Base-by-base conservation (phyloP, 1,140 invertebrate genomes). In the Drosophila neocordata region DNA sequence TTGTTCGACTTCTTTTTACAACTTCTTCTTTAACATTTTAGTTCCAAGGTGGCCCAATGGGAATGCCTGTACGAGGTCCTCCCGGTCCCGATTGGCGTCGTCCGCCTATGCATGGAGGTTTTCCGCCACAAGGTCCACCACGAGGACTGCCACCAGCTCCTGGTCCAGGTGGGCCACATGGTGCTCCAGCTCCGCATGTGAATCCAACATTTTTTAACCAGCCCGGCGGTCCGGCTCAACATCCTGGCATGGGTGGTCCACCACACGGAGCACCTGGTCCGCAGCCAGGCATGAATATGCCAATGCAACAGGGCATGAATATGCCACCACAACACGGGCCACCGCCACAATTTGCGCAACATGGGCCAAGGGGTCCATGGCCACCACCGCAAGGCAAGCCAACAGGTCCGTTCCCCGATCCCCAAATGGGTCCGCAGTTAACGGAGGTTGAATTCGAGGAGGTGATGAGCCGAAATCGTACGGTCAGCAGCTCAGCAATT, bases 371-470 rank as follows among this genome's bases (percentile, higher is more conserved):
- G 1, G 90, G 90, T 65, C 91, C 91, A 5, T 90, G 89, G 85
- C 79, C 89, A 27, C 89, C 90, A 13, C 89, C 82, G 9, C 73
- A 90, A 65, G 71, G 77, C 38, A 91, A 93, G 65, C 94, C 95
- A 66, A 93, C 94, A 27, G 93, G 94, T 65, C 93, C 93, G 0
- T 90, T 90, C 59, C 76, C 89, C 5, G 83, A 90, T 56, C 82
- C 92, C 48, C 73, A 92, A 67, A 93, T 94, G 84, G 94, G 93
- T 0, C 94, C 96, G 0, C 94, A 94, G 34, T 93, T 99, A 20
- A 96, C 95, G 69, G 98, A 99, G 92, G 95, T 96, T 72, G 99
- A 99, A 93, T 99, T 99, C 93, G 98, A 99, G 92, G 99, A 99
- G 92, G 98, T 99, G 38, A 99, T 99, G 97, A 95, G 96, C 58